A percentile compares a stretch with the other conserved stretches of the same genome.
Evolutionary conservation across 1,140 invertebrate species (phyloP).

Genomic region (Pseudomyrmex cubaensis): DNA sequence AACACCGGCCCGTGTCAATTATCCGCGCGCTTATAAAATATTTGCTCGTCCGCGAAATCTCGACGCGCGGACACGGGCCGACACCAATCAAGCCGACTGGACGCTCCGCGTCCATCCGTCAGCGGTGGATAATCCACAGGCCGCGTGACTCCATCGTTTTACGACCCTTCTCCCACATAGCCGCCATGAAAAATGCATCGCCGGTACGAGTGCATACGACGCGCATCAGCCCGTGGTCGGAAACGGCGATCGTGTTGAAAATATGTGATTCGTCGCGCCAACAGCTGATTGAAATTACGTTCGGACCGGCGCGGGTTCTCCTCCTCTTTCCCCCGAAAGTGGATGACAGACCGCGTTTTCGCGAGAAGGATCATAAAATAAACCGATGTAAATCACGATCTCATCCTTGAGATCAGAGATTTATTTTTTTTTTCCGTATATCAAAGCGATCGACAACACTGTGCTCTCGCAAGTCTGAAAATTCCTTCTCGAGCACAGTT

Average conservation of each 20-base stretch:
- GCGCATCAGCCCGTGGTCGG: conserved; percentile 11
- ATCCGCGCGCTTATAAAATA: conserved; percentile 65
- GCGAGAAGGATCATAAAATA: not conserved
- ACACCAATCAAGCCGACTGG: conserved; percentile 58
- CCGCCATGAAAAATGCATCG: conserved; percentile 65
- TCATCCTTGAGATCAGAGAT: not conserved
- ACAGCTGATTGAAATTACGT: conserved; percentile 73
- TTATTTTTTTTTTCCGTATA: not conserved
- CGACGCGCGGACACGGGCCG: conserved; percentile 47
- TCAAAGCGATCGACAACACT: not conserved
- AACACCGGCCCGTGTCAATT: conserved; percentile 62
- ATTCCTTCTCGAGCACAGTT: not conserved
- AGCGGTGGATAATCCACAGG: conserved; percentile 63
- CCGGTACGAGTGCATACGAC: conserved; percentile 27
- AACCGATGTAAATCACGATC: too few species aligned
- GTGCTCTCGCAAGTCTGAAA: not conserved
- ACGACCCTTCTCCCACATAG: conserved; percentile 31
- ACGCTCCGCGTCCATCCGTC: conserved; percentile 58
- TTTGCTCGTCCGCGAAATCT: conserved; percentile 58
- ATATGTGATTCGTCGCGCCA: conserved; percentile 57
- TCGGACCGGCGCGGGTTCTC: not conserved
- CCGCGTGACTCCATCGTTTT: conserved; percentile 41
- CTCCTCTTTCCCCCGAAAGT: not conserved
- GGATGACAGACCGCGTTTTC: conserved; percentile 40
- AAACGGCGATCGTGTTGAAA: conserved; percentile 45